Base-by-base conservation (phyloP, 2,888 invertebrate species). In the Drosophila nigritarsus region DNA sequence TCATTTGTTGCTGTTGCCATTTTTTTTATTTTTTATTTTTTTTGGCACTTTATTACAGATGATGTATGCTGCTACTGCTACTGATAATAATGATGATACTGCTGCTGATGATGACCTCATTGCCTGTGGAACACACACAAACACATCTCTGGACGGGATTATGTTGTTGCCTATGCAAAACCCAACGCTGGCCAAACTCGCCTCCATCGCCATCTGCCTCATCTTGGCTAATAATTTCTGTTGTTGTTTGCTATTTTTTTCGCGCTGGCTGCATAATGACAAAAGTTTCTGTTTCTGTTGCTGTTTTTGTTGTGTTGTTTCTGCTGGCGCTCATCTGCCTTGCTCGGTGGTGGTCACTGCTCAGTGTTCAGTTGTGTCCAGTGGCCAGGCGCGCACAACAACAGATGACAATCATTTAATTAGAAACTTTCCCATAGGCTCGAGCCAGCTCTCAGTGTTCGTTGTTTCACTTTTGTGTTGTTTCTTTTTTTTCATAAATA, bases 371-470 rank as follows among this genome's bases (percentile, higher is more conserved):
- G 54, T 55, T 36, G 40, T 75, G 89, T 73, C 85, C 82, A 75
- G 45, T 72, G 65, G 66, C 59, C 61, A 55, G 69, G 73, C 73
- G 79, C 70, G 79, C 82, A 78, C 82, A 81, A 78, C 80, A 81
- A 78, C 87, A 91, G 91, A 91, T 91, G 92, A 91, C 91, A 91
- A 91, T 91, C 91, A 91, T 91, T 92, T 91, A 91, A 91, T 91
- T 91, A 91, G 91, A 91, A 91, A 91, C 91, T 91, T 92, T 91
- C 91, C 91, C 92, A 91, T 91, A 91, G 91, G 92, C 92, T 90
- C 88, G 78, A 65, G 73, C 74, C 77, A 68, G 73, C 71, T 58
- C 69, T 49, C 70, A 40, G 62, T 61, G 60, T 65, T 58, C 55
- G 82, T 70, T 84, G 83, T 85, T 75, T 73, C 60, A 65, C 60